Evolutionary conservation across 2,888 invertebrate species (phyloP), one percentile per base, ranked within the genome.

Genomic region (Abrostola triplasia): DNA sequence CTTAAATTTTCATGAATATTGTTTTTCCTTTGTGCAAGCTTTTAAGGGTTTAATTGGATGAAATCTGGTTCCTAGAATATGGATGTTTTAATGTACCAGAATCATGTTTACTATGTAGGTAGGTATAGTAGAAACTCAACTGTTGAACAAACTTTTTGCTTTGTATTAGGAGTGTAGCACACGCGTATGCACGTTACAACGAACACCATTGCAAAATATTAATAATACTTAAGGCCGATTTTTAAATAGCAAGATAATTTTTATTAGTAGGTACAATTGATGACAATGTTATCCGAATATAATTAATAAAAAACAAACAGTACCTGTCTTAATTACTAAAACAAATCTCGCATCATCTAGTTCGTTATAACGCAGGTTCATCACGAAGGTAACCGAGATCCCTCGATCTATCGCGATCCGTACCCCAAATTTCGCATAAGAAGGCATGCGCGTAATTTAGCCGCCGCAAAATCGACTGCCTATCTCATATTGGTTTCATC

Each of bases 401-500:
- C 67, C 57, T 6, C 64, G 61, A 79, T 77, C 71, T 67, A 73
- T 79, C 38, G 60, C 63, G 48, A 69, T 79, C 59, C 64, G 13
- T 56, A 53, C 66, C 62, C 63, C 42, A 59, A 72, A 77, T 68
- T 67, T 68, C 63, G 63, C 72, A 72, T 78, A 78, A 70, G 72
- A 70, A 77, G 74, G 71, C 76, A 76, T 76, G 79, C 80, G 79
- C 74, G 83, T 84, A 87, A 88, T 88, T 87, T 86, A 78, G 81
- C 79, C 78, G 71, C 82, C 81, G 74, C 81, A 83, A 84, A 88
- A 87, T 87, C 87, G 86, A 65, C 80, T 75, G 67, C 84, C 84
- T 86, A 83, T 85, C 82, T 84, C 76, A 44, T 73, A 86, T 89
- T 87, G 92, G 92, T 89, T 92, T 92, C 88, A 90, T 87, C 88